Evolutionary conservation across 2,113 vertebrate genomes (phyloP), one percentile per base, ranked within the genome.

Genomic region (Scomber colias): DNA sequence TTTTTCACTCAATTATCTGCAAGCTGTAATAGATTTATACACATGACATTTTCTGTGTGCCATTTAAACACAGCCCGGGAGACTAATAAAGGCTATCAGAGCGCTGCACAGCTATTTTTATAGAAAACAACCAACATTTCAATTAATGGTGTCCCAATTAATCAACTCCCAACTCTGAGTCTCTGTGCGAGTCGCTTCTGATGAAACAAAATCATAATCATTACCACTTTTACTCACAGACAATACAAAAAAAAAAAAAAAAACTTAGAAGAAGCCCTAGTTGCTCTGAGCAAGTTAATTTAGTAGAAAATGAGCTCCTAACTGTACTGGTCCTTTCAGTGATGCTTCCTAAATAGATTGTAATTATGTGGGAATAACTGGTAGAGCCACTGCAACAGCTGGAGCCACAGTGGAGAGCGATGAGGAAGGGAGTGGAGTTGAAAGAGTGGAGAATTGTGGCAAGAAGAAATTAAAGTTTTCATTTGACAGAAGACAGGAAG

Each of bases 251-350:
- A 79, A 66, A 83, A 71, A 71, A 59, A 59, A 76, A 64, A 77
- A 79, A 66, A 84, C 75, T 71, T 79, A 19, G 15, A 27, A 27
- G 51, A 79, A 6, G 53, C 48, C 30, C 46, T 17, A 40, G 21
- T 64, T 66, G 67, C 85, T 81, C 75, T 56, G 59, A 84, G 81
- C 60, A 84, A 89, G 86, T 90, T 92, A 85, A 93, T 93, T 93
- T 93, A 84, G 85, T 82, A 86, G 90, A 87, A 92, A 93, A 94
- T 89, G 82, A 84, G 90, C 77, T 68, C 67, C 84, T 85, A 92
- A 92, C 87, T 87, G 77, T 79, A 63, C 71, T 54, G 77, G 87
- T 86, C 82, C 78, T 86, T 92, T 86, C 75, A 84, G 71, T 75
- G 77, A 90, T 81, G 90, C 67, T 76, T 90, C 74, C 75, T 88